Base-by-base conservation (phyloP, 2,888 invertebrate species). In the Synanthedon andrenaeformis region DNA sequence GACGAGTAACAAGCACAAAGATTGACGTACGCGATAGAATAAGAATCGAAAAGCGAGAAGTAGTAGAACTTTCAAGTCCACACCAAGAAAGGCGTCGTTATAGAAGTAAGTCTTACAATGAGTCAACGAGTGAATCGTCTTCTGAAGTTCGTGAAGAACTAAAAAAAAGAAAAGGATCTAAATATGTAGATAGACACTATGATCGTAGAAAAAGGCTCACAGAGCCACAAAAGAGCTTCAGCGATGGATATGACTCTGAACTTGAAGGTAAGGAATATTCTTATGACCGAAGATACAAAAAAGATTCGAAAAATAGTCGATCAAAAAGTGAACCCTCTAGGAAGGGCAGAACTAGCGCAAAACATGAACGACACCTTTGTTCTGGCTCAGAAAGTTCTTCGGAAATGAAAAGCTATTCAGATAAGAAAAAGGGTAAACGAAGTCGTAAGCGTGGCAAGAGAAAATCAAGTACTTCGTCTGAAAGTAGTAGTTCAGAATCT, bases 1-100 rank as follows among this genome's bases (percentile, higher is more conserved):
- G 88, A 57, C 78, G 82, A 66, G 84, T 89, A 3, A 89, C 88
- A 54, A 89, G 86, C 65, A 88, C 88, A 28, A 88, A 87, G 76
- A 88, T 88, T 56, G 85, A 89, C 62, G 78, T 88, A 48, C 75
- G 77, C 51, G 88, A 88, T 62, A 75, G 79, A 69, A 87, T 89
- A 58, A 77, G 82, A 64, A 89, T 89, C 61, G 87, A 89, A 73
- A 88, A 87, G 67, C 71, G 84, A 56, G 88, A 88, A 69, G 74
- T 89, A 51, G 79, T 89, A 51, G 88, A 89, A 67, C 61, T 88
- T 42, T 82, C 87, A 45, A 88, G 86, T 59, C 88, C 88, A 49
- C 57, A 72, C 35, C 66, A 67, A 56, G 82, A 82, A 53, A 76
- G 76, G 53, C 70, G 76, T 54, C 68, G 66, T 49, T 58, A 71